phyloP scores from a whole-genome alignment of 2,797 vertebrate species.

The Anguilla megastoma region DNA sequence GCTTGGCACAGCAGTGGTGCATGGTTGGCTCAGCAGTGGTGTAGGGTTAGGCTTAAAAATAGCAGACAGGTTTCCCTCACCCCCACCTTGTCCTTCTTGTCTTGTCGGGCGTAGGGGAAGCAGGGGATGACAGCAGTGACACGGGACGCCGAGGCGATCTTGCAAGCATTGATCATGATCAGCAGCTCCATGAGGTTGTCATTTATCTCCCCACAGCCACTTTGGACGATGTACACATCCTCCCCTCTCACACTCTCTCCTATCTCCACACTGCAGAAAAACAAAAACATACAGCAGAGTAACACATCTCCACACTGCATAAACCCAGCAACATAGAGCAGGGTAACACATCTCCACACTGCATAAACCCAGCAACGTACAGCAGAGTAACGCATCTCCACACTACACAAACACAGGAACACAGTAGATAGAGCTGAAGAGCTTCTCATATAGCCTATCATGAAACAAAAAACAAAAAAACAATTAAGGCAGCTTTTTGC shows the following conservation, averaged over 20 bases:
- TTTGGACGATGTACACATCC: slow-evolving; percentile 98
- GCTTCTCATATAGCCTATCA: no score
- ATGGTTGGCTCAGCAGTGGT: no score
- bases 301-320: slow-evolving; percentile 74
- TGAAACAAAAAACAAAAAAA: no score
- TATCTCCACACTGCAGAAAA: slow-evolving; percentile 85
- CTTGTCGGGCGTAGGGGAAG: slow-evolving; percentile 94
- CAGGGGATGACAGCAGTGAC: slow-evolving; percentile 98
- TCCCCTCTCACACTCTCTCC: slow-evolving; percentile 95
- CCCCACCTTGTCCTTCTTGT: slow-evolving; percentile 98
- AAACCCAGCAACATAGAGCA: neutral
- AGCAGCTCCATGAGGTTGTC: slow-evolving; percentile 98
- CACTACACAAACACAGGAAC: slow-evolving; percentile 62
- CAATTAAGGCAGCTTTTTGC: no score
- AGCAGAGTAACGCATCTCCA: slow-evolving; percentile 60
- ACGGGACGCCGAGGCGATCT: slow-evolving; percentile 96
- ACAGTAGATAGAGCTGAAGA: neutral
- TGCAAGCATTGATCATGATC: slow-evolving; percentile 99
- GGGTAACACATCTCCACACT: slow-evolving; percentile 74
- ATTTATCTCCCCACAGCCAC: slow-evolving; percentile 97
- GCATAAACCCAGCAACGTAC: neutral
- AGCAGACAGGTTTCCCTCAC: slow-evolving; percentile 70
- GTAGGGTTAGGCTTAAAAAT: slow-evolving; percentile 25
- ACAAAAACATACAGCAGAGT: neutral
- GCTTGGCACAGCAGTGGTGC: no score